A percentile compares a stretch with the other conserved stretches of the same genome.
These are phyloP conservation scores for Oreocharis arfaki DNA, from an alignment of 2,113 vertebrate genomes.

Conservation along the genomic window DNA sequence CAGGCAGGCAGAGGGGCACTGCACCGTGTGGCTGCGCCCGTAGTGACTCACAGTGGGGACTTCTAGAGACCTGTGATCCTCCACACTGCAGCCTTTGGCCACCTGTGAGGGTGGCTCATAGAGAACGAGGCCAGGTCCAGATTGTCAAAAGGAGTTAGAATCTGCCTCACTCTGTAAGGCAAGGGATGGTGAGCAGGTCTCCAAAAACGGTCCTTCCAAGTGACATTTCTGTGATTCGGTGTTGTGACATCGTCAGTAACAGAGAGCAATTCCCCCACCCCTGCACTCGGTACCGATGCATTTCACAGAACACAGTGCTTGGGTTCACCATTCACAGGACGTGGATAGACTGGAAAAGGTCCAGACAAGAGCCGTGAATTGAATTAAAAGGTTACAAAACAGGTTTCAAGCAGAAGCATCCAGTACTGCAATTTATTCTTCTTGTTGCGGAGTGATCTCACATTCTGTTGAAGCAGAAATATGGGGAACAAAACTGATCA, in stretches of 20 bases:
- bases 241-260: neutral
- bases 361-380: neutral
- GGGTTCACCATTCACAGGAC: neutral
- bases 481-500: neutral
- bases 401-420: neutral
- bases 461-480: neutral
- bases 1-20: neutral
- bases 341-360: neutral
- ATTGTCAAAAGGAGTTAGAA: neutral
- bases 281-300: neutral
- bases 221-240: neutral
- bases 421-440: neutral
- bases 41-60: rapidly evolving
- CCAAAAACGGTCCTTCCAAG: neutral
- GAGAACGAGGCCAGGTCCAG: neutral
- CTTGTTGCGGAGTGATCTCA: neutral
- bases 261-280: neutral
- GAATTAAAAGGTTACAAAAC: neutral
- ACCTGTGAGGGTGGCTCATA: neutral
- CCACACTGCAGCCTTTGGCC: neutral
- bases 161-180: neutral
- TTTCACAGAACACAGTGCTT: neutral
- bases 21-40: rapidly evolving
- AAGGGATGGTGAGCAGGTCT: neutral
- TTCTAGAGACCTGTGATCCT: neutral